phyloP scores from a whole-genome alignment of 1,140 invertebrate genomes.

The Ostrea edulis region DNA sequence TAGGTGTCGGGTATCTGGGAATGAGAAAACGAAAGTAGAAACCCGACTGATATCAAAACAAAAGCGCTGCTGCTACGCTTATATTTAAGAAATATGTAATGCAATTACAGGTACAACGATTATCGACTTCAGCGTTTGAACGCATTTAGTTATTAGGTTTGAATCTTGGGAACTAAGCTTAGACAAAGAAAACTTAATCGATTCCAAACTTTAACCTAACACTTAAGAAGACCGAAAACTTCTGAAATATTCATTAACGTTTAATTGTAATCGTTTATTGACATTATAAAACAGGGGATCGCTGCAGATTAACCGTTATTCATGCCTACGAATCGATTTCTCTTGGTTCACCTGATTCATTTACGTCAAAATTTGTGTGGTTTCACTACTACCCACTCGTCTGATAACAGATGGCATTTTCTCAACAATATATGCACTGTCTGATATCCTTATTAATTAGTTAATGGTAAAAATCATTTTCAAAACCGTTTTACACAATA shows the following conservation, averaged over 20 bases:
- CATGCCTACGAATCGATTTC: conserved; percentile 8
- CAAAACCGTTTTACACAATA: neutral
- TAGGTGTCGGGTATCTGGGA: too few species aligned
- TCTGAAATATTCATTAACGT: conserved; percentile 54
- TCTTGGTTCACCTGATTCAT: conserved; percentile 7
- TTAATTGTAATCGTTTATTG: conserved; percentile 57
- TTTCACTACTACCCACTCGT: neutral
- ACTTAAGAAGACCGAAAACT: conserved; percentile 21
- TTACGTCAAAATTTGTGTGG: neutral
- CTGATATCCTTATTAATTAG: neutral
- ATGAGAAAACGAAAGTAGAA: too few species aligned
- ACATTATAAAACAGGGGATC: conserved; percentile 30
- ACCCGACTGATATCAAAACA: too few species aligned
- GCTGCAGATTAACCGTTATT: conserved; percentile 24
- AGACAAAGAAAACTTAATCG: conserved; percentile 19
- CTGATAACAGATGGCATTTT: conserved; percentile 12
- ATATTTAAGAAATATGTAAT: neutral
- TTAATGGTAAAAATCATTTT: neutral
- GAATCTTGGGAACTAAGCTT: neutral
- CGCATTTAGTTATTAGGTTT: neutral
- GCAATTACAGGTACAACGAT: neutral
- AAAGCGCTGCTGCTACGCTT: neutral
- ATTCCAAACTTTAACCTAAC: conserved; percentile 23
- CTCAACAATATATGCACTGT: conserved; percentile 4
- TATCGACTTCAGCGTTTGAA: neutral